Percentiles rank a stretch among this genome's conserved stretches.
phyloP scores from a whole-genome alignment of 2,888 invertebrate genomes.

The Nomada goodeniana region DNA sequence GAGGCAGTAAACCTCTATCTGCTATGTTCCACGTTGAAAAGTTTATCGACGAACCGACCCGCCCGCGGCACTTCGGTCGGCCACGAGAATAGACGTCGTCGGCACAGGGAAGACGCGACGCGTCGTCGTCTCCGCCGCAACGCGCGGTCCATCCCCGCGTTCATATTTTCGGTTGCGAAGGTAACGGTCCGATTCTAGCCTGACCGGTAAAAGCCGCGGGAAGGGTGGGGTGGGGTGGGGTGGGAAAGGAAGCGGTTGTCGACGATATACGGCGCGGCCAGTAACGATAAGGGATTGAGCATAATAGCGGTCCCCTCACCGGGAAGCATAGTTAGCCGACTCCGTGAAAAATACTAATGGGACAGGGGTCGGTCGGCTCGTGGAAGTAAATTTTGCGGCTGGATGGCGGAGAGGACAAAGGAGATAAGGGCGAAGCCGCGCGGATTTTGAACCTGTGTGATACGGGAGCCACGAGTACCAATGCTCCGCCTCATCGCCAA shows the following conservation, averaged over 20 bases:
- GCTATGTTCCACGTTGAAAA: conserved; percentile 39
- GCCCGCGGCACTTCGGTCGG: conserved; percentile 51
- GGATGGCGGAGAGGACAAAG: conserved; percentile 73
- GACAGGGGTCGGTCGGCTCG: conserved; percentile 75
- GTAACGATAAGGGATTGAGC: conserved; percentile 78
- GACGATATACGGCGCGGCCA: conserved; percentile 73
- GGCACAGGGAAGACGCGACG: conserved; percentile 16
- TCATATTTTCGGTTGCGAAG: conserved; percentile 60
- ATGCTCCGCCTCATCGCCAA: conserved; percentile 24
- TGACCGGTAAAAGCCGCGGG: conserved; percentile 47
- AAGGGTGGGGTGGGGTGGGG: not conserved
- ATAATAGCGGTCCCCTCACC: conserved; percentile 75
- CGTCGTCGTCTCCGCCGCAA: not conserved
- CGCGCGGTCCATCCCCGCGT: conserved; percentile 14
- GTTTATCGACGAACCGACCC: conserved; percentile 50
- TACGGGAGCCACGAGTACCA: conserved; percentile 63
- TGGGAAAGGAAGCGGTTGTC: conserved; percentile 68
- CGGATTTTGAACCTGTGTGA: conserved; percentile 66
- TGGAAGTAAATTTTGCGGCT: conserved; percentile 80
- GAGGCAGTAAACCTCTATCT: conserved; percentile 62
- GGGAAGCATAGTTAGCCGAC: conserved; percentile 74
- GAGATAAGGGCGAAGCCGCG: conserved; percentile 73
- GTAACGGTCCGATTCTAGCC: conserved; percentile 55
- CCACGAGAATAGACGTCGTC: conserved; percentile 43
- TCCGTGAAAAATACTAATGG: conserved; percentile 82